Base-by-base conservation (phyloP, 2,797 vertebrate genomes). In the Sebastes oblongus region DNA sequence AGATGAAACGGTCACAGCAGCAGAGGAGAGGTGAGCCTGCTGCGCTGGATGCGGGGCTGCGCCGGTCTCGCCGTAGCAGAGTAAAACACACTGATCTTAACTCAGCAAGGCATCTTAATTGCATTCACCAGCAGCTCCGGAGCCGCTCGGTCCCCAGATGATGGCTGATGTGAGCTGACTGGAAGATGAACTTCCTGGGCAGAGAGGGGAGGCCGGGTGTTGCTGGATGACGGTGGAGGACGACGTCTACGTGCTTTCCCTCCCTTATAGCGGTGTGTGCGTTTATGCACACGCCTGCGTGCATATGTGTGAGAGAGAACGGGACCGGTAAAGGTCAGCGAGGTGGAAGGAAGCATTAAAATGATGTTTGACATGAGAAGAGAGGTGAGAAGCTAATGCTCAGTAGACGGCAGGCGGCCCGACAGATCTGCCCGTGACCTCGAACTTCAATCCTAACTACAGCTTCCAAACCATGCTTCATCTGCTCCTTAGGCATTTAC, bases 91-190 rank as follows among this genome's bases (percentile, higher is more conserved):
- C 16, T 77, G 90, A 92, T 90, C 86, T 91, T 92, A 91, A 93
- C 88, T 92, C 85, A 61, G 88, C 85, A 34, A 84, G 89, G 89
- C 90, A 91, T 93, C 93, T 93, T 94, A 94, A 94, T 93, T 93
- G 90, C 91, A 82, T 89, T 86, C 91, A 86, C 87, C 65, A 80
- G 85, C 89, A 74, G 88, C 84, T 88, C 85, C 65, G 27, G 75
- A 85, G 88, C 84, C 30, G 54, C 70, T 30, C 7, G 84, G 67
- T 91, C 89, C 89, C 91, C 85, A 79, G 90, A 90, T 91, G 88
- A 91, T 66, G 89, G 85, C 87, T 93, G 92, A 94, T 94, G 92
- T 90, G 91, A 93, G 86, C 88, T 90, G 94, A 94, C 92, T 94
- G 87, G 92, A 92, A 92, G 91, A 94, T 93, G 92, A 95, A 91